These are phyloP conservation scores for Cathartes aura DNA, from an alignment of 2,113 vertebrate species.

Conservation along the genomic window DNA sequence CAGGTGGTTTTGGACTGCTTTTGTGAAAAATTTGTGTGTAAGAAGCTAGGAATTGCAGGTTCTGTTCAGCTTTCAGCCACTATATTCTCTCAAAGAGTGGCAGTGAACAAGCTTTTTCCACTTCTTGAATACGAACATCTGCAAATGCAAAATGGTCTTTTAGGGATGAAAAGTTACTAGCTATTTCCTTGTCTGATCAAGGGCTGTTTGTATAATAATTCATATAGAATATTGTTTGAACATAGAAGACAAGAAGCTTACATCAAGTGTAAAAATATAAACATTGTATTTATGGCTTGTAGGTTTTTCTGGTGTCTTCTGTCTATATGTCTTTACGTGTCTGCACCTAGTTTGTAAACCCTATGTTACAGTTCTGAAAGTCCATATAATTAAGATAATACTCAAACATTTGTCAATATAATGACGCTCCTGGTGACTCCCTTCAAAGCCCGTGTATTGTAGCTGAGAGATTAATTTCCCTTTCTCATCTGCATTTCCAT, in stretches of 20 bases:
- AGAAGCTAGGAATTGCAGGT: neutral
- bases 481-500: neutral
- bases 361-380: neutral
- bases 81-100: neutral
- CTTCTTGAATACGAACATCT: neutral
- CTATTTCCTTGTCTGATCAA: neutral
- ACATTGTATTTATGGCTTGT: neutral
- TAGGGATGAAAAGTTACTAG: neutral
- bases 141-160: neutral
- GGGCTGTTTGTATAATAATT: neutral
- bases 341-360: neutral
- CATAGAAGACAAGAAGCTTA: neutral
- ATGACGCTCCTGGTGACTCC: neutral
- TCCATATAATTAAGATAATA: neutral
- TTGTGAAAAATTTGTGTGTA: neutral
- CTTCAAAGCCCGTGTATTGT: rapidly evolving
- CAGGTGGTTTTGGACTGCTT: rapidly evolving
- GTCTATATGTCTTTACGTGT: neutral
- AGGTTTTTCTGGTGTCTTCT: neutral
- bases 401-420: neutral
- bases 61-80: neutral
- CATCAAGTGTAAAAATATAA: neutral
- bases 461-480: neutral
- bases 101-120: neutral
- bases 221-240: neutral